Conservation (phyloP, 2,888 invertebrate genomes). For the Theodoxus fluviatilis region DNA sequence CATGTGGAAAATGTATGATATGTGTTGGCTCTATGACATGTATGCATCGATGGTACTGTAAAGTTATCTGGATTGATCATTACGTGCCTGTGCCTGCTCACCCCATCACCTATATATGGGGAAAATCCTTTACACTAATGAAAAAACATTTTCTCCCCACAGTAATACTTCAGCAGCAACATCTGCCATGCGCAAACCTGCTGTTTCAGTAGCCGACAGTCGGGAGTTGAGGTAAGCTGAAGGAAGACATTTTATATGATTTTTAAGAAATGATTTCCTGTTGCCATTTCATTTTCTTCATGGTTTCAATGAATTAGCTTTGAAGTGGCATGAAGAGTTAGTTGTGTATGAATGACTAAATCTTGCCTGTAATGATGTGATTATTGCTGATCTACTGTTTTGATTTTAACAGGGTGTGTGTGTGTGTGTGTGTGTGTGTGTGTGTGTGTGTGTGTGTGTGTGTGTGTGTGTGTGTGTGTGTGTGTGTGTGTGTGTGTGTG, state of each 20-base stretch:
- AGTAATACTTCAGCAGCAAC: slow-evolving; percentile 76
- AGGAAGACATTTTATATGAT: not conserved
- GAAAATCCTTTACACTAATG: not conserved
- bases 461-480: no score
- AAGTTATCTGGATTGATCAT: no score
- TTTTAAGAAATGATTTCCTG: not conserved
- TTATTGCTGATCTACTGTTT: not conserved
- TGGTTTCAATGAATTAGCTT: no score
- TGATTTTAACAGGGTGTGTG: not conserved
- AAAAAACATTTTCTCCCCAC: slow-evolving; percentile 11
- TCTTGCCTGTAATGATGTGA: not conserved
- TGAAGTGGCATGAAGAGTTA: no score
- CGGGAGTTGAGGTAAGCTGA: slow-evolving; percentile 76
- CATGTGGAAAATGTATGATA: not conserved
- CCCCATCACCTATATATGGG: no score
- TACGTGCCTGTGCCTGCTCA: not conserved
- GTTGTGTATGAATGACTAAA: no score
- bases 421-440: no score
- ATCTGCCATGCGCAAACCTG: slow-evolving; percentile 70
- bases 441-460: no score
- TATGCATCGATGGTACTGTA: no score
- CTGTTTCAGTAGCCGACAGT: slow-evolving; percentile 88
- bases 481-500: no score
- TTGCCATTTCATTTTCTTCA: not conserved
- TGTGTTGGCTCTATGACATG: no score